These are phyloP conservation scores for Apodemus speciosus DNA, from an alignment of 2,113 vertebrate species.

Conservation along the genomic window DNA sequence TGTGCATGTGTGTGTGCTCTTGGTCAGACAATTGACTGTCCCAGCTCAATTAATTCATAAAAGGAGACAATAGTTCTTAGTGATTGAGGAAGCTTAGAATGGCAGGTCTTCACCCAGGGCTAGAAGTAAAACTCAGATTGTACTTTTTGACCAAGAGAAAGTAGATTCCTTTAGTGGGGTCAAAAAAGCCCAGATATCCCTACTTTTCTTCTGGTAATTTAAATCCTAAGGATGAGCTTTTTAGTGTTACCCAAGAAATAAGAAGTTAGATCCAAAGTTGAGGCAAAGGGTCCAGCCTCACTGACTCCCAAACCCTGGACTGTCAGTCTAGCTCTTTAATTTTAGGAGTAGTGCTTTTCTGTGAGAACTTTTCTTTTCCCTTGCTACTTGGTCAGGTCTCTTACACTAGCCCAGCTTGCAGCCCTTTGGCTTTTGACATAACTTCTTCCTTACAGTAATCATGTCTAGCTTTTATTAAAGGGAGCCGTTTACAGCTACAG, in stretches of 20 bases:
- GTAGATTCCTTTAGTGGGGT: not conserved
- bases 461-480: not conserved
- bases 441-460: not conserved
- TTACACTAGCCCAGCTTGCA: not conserved
- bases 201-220: not conserved
- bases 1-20: not conserved
- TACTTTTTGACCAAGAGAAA: not conserved
- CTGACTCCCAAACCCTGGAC: not conserved
- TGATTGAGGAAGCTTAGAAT: not conserved
- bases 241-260: not conserved
- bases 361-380: not conserved
- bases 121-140: not conserved
- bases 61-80: not conserved
- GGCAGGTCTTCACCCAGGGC: not conserved
- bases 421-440: not conserved
- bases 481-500: too few relatives aligned
- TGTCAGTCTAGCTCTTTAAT: not conserved
- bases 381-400: not conserved
- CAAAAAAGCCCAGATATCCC: not conserved
- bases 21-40: not conserved
- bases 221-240: not conserved
- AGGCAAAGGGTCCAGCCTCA: not conserved
- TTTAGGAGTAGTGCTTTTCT: not conserved
- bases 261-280: not conserved
- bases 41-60: not conserved